Conservation (phyloP, 2,797 vertebrate genomes). For the Aphelocoma californica region DNA sequence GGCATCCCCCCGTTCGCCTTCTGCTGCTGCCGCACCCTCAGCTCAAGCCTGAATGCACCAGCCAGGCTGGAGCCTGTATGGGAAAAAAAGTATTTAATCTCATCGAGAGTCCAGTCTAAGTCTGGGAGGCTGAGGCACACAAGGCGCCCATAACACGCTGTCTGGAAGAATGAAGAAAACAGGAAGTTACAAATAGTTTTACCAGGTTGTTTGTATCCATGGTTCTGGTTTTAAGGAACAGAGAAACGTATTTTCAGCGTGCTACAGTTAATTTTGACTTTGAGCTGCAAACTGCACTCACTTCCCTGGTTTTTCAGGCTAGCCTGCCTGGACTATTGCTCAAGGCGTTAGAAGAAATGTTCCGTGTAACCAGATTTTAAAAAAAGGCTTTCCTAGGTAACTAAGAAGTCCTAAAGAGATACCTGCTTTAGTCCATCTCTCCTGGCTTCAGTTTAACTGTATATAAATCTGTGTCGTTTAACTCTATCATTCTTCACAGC, state of each 20-base stretch:
- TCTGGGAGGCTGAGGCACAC: background rate
- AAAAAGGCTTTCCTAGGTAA: background rate
- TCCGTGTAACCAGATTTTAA: background rate
- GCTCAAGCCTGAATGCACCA: background rate
- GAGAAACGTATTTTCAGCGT: background rate
- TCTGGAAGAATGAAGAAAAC: background rate
- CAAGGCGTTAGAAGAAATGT: background rate
- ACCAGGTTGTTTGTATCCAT: background rate
- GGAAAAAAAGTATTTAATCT: accelerated
- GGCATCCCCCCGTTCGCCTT: accelerated
- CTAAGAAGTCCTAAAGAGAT: background rate
- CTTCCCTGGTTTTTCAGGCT: background rate
- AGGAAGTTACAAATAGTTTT: background rate
- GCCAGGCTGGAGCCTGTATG: background rate
- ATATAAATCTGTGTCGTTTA: background rate
- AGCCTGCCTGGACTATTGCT: background rate
- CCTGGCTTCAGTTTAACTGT: background rate
- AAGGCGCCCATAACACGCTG: accelerated
- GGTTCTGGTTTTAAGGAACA: background rate
- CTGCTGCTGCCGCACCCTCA: background rate
- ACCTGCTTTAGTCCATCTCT: background rate
- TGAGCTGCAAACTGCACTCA: background rate
- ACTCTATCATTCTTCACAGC: background rate
- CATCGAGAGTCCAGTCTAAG: background rate
- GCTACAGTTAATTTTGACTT: background rate